phyloP scores from a whole-genome alignment of 2,888 invertebrate genomes.

The Aphodius granarius region DNA sequence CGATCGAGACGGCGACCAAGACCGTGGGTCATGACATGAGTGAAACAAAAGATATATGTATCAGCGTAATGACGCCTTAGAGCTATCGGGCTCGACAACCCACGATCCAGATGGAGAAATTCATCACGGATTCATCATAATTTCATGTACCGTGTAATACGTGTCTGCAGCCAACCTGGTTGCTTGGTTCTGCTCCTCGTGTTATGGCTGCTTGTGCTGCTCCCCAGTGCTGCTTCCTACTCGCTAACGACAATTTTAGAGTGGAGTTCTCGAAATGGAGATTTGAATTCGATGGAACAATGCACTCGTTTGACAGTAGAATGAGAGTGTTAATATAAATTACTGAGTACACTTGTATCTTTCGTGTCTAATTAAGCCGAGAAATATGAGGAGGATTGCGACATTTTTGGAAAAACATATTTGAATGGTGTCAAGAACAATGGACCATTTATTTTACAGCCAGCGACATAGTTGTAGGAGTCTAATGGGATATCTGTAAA shows the following conservation, averaged over 20 bases:
- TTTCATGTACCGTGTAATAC: conserved; percentile 29
- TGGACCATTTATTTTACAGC: background rate
- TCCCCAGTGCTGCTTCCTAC: conserved; percentile 6
- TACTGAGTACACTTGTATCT: background rate
- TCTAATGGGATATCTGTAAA: background rate
- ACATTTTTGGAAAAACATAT: background rate
- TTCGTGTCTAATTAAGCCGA: background rate
- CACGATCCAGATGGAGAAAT: conserved; percentile 40
- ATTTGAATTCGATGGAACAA: background rate
- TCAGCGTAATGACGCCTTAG: conserved; percentile 41
- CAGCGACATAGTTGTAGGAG: background rate
- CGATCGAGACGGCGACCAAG: conserved; percentile 31
- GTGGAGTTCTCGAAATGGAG: background rate
- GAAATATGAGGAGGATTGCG: background rate
- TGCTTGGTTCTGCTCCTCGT: conserved; percentile 22
- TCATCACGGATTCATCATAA: conserved; percentile 40
- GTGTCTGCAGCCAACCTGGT: conserved; percentile 32
- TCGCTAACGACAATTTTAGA: conserved; percentile 17
- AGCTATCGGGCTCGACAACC: conserved; percentile 26
- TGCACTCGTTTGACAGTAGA: background rate
- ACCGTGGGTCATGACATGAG: conserved; percentile 37
- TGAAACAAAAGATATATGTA: conserved; percentile 42
- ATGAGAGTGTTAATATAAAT: background rate
- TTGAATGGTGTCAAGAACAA: background rate
- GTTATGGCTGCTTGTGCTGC: background rate